These are phyloP conservation scores for Rostratula benghalensis DNA, from an alignment of 2,113 vertebrate species.

Conservation along the genomic window DNA sequence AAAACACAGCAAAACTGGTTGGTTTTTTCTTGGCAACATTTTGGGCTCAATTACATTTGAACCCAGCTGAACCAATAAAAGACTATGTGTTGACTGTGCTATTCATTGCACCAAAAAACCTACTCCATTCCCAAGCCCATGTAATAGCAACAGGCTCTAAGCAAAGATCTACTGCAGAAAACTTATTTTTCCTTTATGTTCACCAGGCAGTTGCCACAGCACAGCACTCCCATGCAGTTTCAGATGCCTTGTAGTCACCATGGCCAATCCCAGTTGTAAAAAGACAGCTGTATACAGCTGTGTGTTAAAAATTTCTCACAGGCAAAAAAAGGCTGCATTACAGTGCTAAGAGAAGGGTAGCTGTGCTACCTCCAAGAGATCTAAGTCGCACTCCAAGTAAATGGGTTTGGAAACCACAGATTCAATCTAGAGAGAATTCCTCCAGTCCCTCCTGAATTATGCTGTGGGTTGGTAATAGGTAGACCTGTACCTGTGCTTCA, in stretches of 20 bases:
- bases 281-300: constrained; percentile 41
- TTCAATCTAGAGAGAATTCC: not conserved
- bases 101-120: not conserved
- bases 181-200: not conserved
- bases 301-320: not conserved
- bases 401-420: not conserved
- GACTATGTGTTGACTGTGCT: not conserved
- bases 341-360: not conserved
- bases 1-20: not conserved
- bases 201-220: not conserved
- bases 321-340: constrained; percentile 25
- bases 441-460: not conserved
- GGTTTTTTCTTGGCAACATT: not conserved
- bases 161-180: not conserved
- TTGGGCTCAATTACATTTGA: not conserved
- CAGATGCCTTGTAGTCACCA: not conserved
- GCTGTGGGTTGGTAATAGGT: not conserved
- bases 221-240: not conserved
- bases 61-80: not conserved
- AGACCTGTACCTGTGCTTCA: not conserved
- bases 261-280: not conserved
- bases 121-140: not conserved
- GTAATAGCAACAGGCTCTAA: not conserved
- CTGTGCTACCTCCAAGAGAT: not conserved
- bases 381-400: not conserved